These are phyloP conservation scores for Pachypanchax playfairii DNA, from an alignment of 2,113 vertebrate species.

Conservation along the genomic window DNA sequence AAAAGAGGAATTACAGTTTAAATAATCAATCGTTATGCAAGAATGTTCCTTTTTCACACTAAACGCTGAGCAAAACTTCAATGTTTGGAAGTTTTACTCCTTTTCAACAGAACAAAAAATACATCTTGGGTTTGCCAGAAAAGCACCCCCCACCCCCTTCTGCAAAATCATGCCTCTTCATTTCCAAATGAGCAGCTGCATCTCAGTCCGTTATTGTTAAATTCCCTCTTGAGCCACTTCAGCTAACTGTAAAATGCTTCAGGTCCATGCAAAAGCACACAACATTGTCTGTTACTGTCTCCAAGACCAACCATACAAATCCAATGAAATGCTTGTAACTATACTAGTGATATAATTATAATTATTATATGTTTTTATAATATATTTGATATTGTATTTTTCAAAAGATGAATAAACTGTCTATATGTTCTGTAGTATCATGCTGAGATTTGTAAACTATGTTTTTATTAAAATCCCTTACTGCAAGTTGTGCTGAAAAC, in stretches of 20 bases:
- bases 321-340: neutral
- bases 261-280: neutral
- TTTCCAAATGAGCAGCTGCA: constrained; percentile 4
- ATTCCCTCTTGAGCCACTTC: neutral
- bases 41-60: neutral
- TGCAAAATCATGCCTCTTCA: neutral
- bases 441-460: no score
- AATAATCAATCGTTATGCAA: constrained; percentile 8
- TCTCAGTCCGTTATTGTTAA: neutral
- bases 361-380: no score
- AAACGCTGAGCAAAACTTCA: constrained; percentile 7
- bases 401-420: no score
- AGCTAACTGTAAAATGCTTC: constrained; percentile 1
- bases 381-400: no score
- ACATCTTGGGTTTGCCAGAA: neutral
- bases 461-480: no score
- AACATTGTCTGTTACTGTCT: neutral
- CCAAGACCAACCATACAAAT: neutral
- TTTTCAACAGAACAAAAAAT: neutral
- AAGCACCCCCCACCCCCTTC: neutral
- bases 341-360: no score
- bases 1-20: constrained; percentile 6
- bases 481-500: neutral
- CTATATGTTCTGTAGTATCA: no score
- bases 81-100: constrained; percentile 2